Base-by-base conservation (phyloP, 2,888 invertebrate species). In the Gymnocheta viridis region DNA sequence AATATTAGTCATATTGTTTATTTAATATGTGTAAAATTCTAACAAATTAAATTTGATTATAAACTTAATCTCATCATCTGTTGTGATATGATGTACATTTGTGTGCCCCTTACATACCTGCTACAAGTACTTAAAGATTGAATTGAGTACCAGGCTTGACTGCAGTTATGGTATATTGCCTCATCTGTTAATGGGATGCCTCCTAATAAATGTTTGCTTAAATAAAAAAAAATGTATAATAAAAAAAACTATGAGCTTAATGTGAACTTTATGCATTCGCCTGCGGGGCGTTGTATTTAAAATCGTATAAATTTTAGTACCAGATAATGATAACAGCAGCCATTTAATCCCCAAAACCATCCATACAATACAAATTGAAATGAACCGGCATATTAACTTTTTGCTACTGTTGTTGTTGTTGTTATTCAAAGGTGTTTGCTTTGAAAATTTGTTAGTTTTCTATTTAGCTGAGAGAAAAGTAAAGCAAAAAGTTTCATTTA, bases 221-320 rank as follows among this genome's bases (percentile, higher is more conserved):
- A 7, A 62, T 17, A 69, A 70, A 84, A 49, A 49, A 19, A 73
- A 14, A 38, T 41, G 38, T 19, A 66, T 24, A 56, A 47, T 44
- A 66, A 54, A 67, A 32, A 79, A 81, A 81, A 81, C 77, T 79
- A 85, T 82, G 79, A 72, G 76, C 58, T 79, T 79, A 74, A 85
- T 85, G 82, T 62, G 69, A 78, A 74, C 56, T 74, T 78, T 82
- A 82, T 74, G 67, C 69, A 74, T 85, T 77, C 73, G 74, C 62
- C 72, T 79, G 72, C 44, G 66, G 69, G 64, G 73, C 32, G 69
- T 77, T 67, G 82, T 79, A 82, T 85, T 85, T 85, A 82, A 82
- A 82, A 79, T 44, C 70, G 14, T 58, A 79, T 79, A 81, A 81
- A 82, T 79, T 70, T 56, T 41, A 76, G 35, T 58, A 76, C 27